Percentiles rank a stretch among this genome's conserved stretches.
phyloP scores from a whole-genome alignment of 2,113 vertebrate species.

The Rissa tridactyla region DNA sequence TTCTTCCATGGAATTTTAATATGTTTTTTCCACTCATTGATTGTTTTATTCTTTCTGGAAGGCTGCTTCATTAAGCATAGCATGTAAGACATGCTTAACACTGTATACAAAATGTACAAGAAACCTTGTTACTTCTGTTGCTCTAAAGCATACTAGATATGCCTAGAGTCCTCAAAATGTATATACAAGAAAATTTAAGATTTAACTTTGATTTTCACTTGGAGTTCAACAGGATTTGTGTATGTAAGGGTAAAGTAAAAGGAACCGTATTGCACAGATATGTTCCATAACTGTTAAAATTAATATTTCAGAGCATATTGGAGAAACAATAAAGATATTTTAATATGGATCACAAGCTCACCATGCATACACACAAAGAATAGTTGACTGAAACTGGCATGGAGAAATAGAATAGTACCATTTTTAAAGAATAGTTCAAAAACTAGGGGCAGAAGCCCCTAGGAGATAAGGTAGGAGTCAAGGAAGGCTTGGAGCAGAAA shows the following conservation, averaged over 20 bases:
- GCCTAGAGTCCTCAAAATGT: background rate
- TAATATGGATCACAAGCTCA: background rate
- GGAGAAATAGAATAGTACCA: background rate
- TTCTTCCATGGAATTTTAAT: background rate
- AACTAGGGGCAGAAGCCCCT: background rate
- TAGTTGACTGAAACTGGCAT: background rate
- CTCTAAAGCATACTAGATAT: background rate
- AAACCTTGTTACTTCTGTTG: background rate
- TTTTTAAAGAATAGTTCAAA: background rate
- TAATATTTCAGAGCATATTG: background rate
- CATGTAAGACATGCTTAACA: background rate
- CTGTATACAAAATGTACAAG: background rate
- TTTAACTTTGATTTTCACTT: background rate
- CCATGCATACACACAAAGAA: background rate
- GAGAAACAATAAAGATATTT: background rate
- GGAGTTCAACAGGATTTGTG: background rate
- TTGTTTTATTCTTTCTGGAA: background rate
- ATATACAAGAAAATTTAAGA: background rate
- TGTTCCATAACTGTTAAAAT: background rate
- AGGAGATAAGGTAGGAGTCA: background rate
- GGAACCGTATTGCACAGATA: background rate
- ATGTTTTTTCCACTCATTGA: background rate
- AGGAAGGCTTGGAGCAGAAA: background rate
- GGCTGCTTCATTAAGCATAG: background rate
- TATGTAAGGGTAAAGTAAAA: background rate